Evolutionary conservation across 2,797 vertebrate species (phyloP).

Genomic region (Podarcis siculus): DNA sequence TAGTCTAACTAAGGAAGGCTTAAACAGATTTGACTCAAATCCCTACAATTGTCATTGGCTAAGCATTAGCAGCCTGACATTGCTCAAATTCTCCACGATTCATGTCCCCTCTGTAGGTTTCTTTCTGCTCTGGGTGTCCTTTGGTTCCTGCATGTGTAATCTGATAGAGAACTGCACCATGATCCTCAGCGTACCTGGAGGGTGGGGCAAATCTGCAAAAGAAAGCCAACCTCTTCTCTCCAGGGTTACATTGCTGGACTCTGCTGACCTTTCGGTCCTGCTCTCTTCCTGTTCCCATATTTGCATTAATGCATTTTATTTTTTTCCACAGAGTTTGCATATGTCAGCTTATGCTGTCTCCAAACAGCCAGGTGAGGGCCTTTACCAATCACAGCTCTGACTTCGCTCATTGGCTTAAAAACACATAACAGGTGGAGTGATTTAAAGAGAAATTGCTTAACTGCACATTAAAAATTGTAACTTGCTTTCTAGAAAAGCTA

Average conservation of each 20-base stretch:
- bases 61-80: constrained; percentile 62
- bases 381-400: too few species aligned
- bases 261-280: not conserved
- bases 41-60: constrained; percentile 60
- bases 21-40: constrained; percentile 69
- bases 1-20: constrained; percentile 66
- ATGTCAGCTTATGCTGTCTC: not conserved
- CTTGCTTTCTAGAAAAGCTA: too few species aligned
- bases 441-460: too few species aligned
- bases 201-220: not conserved
- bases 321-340: not conserved
- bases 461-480: too few species aligned
- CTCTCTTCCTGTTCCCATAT: not conserved
- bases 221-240: not conserved
- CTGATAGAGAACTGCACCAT: not conserved
- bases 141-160: not conserved
- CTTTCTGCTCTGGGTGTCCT: not conserved
- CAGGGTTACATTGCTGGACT: not conserved
- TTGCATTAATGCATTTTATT: not conserved
- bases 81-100: constrained; percentile 50
- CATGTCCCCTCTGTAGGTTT: not conserved
- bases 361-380: too few species aligned
- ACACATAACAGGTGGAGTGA: too few species aligned
- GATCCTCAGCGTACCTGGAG: not conserved
- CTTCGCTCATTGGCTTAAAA: too few species aligned